Percentiles rank a stretch among this genome's conserved stretches.
Evolutionary conservation across 2,888 invertebrate species (phyloP).

Genomic region (Callinectes sapidus): DNA sequence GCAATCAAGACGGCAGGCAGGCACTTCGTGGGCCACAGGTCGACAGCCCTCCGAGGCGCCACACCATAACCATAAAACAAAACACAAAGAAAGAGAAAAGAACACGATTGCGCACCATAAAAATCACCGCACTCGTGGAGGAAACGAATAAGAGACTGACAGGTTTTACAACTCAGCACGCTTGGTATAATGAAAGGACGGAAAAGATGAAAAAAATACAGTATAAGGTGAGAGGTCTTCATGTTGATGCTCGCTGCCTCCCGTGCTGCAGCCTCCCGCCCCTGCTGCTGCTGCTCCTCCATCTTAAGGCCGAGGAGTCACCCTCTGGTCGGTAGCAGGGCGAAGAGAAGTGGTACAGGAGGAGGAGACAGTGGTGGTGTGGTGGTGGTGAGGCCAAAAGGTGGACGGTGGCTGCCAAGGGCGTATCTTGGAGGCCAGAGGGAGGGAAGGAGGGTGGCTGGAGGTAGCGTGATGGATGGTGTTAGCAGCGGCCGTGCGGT

Average conservation of each 20-base stretch:
- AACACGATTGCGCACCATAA: background rate
- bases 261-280: background rate
- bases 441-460: slow-evolving; percentile 27
- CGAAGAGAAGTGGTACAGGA: background rate
- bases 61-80: background rate
- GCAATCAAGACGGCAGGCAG: background rate
- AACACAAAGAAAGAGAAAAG: background rate
- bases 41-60: background rate
- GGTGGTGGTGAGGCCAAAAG: slow-evolving; percentile 28
- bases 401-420: slow-evolving; percentile 37
- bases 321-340: background rate
- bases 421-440: slow-evolving; percentile 32
- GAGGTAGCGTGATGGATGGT: slow-evolving; percentile 40
- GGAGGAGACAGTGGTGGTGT: background rate
- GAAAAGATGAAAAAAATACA: background rate
- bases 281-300: background rate
- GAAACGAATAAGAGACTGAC: background rate
- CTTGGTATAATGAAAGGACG: background rate
- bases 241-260: background rate
- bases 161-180: background rate
- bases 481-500: background rate
- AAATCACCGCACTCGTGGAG: background rate
- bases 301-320: background rate
- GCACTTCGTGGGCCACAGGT: background rate
- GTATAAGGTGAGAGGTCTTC: background rate